Percentiles rank a stretch among this genome's conserved stretches.
Conservation (phyloP, 2,888 invertebrate genomes). For the Embidobia sp. region DNA sequence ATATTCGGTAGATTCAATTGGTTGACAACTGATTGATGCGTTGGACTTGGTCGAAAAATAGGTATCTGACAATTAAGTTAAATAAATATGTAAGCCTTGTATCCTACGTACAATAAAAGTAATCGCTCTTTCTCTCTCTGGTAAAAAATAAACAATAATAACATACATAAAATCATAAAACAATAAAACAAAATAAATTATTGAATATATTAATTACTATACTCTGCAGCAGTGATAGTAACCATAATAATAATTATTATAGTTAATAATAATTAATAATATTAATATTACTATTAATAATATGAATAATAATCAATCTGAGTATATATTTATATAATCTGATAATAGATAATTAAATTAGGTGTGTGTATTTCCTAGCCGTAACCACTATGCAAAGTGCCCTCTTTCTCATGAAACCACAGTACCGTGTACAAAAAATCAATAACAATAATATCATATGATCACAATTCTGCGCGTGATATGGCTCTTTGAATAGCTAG, state of each 20-base stretch:
- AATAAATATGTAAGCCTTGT: conserved; percentile 60
- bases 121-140: conserved; percentile 70
- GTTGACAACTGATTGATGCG: conserved; percentile 44
- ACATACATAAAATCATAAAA: conserved; percentile 81
- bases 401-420: conserved; percentile 58
- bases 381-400: conserved; percentile 79
- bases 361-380: conserved; percentile 73
- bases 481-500: conserved; percentile 80
- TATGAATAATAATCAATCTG: conserved; percentile 65
- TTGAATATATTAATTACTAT: conserved; percentile 77
- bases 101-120: conserved; percentile 60
- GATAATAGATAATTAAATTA: conserved; percentile 76
- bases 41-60: conserved; percentile 51
- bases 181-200: conserved; percentile 81
- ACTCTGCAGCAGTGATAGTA: conserved; percentile 68
- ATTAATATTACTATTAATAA: too few relatives aligned
- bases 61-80: conserved; percentile 46
- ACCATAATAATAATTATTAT: conserved; percentile 67
- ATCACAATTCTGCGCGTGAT: conserved; percentile 75
- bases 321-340: conserved; percentile 80
- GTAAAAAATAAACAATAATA: conserved; percentile 75
- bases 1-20: conserved; percentile 60
- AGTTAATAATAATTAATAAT: too few relatives aligned
- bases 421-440: conserved; percentile 51
- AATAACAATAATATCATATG: conserved; percentile 76